Percentiles rank a stretch among this genome's conserved stretches.
Evolutionary conservation across 2,888 invertebrate species (phyloP).

Genomic region (Aphidius colemani): DNA sequence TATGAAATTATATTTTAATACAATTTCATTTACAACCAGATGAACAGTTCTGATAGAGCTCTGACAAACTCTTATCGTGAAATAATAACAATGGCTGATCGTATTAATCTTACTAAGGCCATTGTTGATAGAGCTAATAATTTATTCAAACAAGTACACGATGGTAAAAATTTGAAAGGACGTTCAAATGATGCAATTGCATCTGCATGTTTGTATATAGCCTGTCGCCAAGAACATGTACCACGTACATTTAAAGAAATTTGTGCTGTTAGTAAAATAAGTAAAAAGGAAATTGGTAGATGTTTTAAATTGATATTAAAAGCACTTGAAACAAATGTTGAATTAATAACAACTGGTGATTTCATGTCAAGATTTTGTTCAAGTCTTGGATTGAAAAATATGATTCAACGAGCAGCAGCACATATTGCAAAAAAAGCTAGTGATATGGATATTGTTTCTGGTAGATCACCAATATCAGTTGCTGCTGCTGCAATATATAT

Average conservation of each 20-base stretch:
- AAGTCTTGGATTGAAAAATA: conserved; percentile 87
- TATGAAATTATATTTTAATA: conserved; percentile 6
- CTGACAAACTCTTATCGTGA: conserved; percentile 95
- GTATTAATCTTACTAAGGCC: conserved; percentile 94
- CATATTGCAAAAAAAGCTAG: conserved; percentile 96
- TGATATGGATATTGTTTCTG: conserved; percentile 95
- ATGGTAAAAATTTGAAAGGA: conserved; percentile 93
- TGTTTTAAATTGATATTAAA: conserved; percentile 97
- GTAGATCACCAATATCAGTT: conserved; percentile 97
- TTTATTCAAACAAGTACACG: conserved; percentile 97
- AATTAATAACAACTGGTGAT: conserved; percentile 96
- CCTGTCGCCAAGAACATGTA: conserved; percentile 97
- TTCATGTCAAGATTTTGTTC: conserved; percentile 99
- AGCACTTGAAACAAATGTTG: conserved; percentile 94
- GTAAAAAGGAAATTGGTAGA: conserved; percentile 98
- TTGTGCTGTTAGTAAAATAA: conserved; percentile 97
- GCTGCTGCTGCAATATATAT: conserved; percentile 99
- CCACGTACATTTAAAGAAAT: conserved; percentile 99
- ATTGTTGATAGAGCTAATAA: conserved; percentile 97
- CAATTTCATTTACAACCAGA: conserved; percentile 65
- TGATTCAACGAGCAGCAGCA: conserved; percentile 91
- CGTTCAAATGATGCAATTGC: conserved; percentile 98
- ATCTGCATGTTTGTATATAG: conserved; percentile 98
- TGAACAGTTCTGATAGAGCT: conserved; percentile 94
- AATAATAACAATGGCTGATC: conserved; percentile 97